Evolutionary conservation across 2,888 invertebrate species (phyloP), one percentile per base, ranked within the genome.

Genomic region (Drosophila picticornis): DNA sequence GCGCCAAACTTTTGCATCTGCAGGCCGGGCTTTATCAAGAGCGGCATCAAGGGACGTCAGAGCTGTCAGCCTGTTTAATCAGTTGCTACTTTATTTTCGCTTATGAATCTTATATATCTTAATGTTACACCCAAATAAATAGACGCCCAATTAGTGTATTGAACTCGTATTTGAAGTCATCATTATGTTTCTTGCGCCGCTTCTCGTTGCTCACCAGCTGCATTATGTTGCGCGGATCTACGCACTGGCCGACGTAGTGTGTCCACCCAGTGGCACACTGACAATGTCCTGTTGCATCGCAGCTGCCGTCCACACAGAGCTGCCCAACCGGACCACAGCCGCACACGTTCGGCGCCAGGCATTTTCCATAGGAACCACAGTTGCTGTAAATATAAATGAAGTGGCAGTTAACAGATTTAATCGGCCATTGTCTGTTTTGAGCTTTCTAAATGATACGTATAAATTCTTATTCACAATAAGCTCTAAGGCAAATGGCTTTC

Each of bases 1-100:
- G 95, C 95, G 0, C 97, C 97, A 0, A 95, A 96, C 91, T 94
- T 95, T 85, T 97, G 97, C 88, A 94, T 96, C 70, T 97, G 97
- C 86, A 95, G 96, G 81, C 94, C 94, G 0, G 97, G 97, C 1
- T 97, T 94, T 90, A 91, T 87, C 29, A 92, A 93, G 79, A 90
- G 88, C 36, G 93, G 93, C 58, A 89, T 92, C 57, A 92, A 92
- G 71, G 75, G 95, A 94, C 94, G 95, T n/a, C 94, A 95, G 55
- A 91, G 93, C 11, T 97, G 96, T 88, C 93, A 96, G 10, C 81
- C 91, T 5, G 71, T 70, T 34, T 91, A 85, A 66, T 22, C 9
- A 40, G 34, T 27, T 46, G 32, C 29, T 62, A 2, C 22, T 43
- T 40, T 57, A 36, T 22, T 22, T 50, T 2, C 27, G 13, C 16